Evolutionary conservation across 2,888 invertebrate species (phyloP).

Genomic region (Drosophila niveifrons): DNA sequence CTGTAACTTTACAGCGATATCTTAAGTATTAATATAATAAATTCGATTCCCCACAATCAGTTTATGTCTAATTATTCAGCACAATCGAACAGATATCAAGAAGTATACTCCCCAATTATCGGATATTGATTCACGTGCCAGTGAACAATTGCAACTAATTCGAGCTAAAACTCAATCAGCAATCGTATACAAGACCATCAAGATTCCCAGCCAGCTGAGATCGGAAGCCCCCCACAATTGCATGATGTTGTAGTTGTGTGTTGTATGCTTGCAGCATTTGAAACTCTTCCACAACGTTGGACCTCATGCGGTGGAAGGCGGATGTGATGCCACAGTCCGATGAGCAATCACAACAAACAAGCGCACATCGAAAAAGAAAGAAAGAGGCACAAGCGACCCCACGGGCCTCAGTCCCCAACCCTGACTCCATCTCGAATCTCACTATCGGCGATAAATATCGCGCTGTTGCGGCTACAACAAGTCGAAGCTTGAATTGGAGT

Average conservation of each 20-base stretch:
- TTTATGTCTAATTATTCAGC: neutral
- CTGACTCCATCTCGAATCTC: slow-evolving; percentile 14
- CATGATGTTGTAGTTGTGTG: slow-evolving; percentile 7
- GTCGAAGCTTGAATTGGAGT: slow-evolving; percentile 4
- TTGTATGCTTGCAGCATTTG: slow-evolving; percentile 33
- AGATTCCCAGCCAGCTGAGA: slow-evolving; percentile 8
- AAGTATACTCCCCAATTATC: neutral
- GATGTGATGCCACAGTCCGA: slow-evolving; percentile 2
- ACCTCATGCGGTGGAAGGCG: slow-evolving; percentile 43
- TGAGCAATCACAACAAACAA: slow-evolving; percentile 27
- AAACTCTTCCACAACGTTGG: slow-evolving; percentile 1
- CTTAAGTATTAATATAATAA: too few relatives aligned
- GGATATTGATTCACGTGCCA: neutral
- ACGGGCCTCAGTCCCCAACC: slow-evolving; percentile 40
- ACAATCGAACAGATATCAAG: neutral
- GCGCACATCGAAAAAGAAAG: slow-evolving; percentile 9
- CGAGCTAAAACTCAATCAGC: slow-evolving; percentile 71
- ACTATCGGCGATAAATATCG: slow-evolving; percentile 72
- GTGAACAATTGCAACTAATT: slow-evolving; percentile 73
- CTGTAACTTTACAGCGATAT: too few relatives aligned
- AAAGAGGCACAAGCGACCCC: slow-evolving; percentile 37
- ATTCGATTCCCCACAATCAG: too few relatives aligned
- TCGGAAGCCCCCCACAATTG: slow-evolving; percentile 35
- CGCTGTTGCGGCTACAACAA: slow-evolving; percentile 46
- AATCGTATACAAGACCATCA: slow-evolving; percentile 46